Percentiles rank a stretch among this genome's conserved stretches.
Conservation (phyloP, 2,888 invertebrate species). For the Tethea ocularis region DNA sequence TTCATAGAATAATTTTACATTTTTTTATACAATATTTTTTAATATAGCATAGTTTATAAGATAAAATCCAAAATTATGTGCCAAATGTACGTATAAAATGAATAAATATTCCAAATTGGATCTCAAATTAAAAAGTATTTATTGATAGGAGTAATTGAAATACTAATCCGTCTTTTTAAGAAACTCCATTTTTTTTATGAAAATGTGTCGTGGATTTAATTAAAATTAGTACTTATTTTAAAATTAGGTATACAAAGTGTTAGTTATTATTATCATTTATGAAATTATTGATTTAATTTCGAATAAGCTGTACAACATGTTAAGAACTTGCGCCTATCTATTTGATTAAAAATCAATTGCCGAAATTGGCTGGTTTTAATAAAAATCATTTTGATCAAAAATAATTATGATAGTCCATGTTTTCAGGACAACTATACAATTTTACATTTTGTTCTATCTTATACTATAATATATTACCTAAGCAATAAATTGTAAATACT, state of each 20-base stretch:
- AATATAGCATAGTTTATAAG: neutral
- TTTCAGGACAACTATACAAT: no score
- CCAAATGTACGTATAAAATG: neutral
- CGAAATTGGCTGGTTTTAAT: no score
- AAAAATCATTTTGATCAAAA: no score
- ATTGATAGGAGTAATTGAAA: neutral
- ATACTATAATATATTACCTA: neutral
- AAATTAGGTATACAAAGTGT: neutral
- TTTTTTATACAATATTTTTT: no score
- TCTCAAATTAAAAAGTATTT: conserved; percentile 1
- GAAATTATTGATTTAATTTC: neutral
- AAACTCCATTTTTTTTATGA: no score
- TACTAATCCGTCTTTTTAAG: neutral
- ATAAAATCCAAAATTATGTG: neutral
- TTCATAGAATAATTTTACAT: neutral
- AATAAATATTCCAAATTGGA: neutral
- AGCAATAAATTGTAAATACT: neutral
- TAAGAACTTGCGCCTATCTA: no score
- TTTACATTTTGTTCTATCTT: neutral
- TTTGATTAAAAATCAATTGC: no score
- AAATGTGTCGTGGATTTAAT: conserved; percentile 3
- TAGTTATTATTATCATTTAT: neutral
- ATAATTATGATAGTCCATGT: no score
- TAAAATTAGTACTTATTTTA: no score
- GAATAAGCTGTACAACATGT: no score